Percentiles rank a stretch among this genome's conserved stretches.
phyloP scores from a whole-genome alignment of 1,140 invertebrate species.

The Caenorhabditis latens region DNA sequence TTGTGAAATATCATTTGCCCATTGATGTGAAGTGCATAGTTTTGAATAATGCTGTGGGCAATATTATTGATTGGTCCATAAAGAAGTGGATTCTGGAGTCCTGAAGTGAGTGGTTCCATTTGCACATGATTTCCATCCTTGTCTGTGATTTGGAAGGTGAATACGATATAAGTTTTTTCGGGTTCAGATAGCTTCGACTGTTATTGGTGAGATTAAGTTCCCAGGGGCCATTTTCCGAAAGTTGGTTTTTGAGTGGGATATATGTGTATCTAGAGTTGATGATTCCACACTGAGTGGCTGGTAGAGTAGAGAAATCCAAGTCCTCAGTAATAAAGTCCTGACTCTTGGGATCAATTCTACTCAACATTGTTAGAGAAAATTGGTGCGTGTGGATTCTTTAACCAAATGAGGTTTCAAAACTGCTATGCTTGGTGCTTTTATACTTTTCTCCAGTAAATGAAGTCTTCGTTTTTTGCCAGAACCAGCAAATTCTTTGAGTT shows the following conservation, averaged over 20 bases:
- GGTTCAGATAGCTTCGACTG: neutral
- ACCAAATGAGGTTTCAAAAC: neutral
- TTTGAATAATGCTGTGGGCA: neutral
- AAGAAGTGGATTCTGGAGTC: neutral
- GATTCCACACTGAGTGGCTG: neutral
- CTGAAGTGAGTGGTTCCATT: too few relatives aligned
- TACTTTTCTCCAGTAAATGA: neutral
- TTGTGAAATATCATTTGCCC: neutral
- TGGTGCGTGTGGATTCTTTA: neutral
- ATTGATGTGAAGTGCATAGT: neutral
- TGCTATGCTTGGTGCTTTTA: neutral
- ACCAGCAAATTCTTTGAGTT: neutral
- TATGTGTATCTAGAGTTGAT: neutral
- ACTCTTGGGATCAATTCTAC: neutral
- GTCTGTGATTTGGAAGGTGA: neutral
- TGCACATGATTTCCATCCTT: neutral
- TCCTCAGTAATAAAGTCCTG: neutral
- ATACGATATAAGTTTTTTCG: neutral
- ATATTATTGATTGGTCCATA: conserved; percentile 6
- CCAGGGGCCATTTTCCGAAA: neutral
- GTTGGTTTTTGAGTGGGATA: neutral
- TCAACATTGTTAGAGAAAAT: neutral
- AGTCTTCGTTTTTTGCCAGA: neutral
- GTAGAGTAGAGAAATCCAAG: neutral
- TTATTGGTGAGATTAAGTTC: neutral